A percentile compares a stretch with the other conserved stretches of the same genome.
Conservation (phyloP, 1,140 invertebrate genomes). For the Venturia canescens region DNA sequence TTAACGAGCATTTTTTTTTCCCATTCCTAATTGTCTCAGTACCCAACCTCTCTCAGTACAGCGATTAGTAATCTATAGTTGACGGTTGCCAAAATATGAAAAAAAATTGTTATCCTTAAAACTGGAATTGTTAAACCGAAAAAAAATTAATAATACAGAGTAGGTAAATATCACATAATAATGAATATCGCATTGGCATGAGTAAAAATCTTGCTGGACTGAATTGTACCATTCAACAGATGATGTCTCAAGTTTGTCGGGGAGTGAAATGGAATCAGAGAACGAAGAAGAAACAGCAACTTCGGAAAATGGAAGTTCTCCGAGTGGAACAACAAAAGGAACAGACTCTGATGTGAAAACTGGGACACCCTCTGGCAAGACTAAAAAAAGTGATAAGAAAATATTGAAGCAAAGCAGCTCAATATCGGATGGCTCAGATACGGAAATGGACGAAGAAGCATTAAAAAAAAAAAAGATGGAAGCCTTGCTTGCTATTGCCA, state of each 20-base stretch:
- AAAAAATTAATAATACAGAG: too few relatives aligned
- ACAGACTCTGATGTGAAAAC: slow-evolving; percentile 52
- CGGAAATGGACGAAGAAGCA: slow-evolving; percentile 55
- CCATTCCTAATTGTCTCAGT: too few relatives aligned
- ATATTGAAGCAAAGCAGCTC: slow-evolving; percentile 50
- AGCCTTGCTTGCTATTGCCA: slow-evolving; percentile 76
- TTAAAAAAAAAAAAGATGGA: slow-evolving; percentile 60
- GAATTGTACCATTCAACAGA: slow-evolving; percentile 69
- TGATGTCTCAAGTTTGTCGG: slow-evolving; percentile 87
- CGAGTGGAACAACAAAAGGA: slow-evolving; percentile 53
- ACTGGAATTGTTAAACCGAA: too few relatives aligned
- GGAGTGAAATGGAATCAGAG: slow-evolving; percentile 83
- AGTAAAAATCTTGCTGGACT: too few relatives aligned
- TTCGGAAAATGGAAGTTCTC: slow-evolving; percentile 73
- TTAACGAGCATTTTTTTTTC: too few relatives aligned
- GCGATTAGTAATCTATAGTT: too few relatives aligned
- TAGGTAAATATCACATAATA: too few relatives aligned
- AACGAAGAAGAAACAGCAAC: slow-evolving; percentile 75
- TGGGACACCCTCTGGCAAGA: neutral
- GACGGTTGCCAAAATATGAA: too few relatives aligned
- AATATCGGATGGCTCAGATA: slow-evolving; percentile 67
- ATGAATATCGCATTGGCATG: too few relatives aligned
- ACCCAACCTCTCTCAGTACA: too few relatives aligned
- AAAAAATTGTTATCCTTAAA: too few relatives aligned
- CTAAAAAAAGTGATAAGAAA: slow-evolving; percentile 57